Evolutionary conservation across 2,888 invertebrate genomes (phyloP).

Genomic region (Amaurobius ferox): DNA sequence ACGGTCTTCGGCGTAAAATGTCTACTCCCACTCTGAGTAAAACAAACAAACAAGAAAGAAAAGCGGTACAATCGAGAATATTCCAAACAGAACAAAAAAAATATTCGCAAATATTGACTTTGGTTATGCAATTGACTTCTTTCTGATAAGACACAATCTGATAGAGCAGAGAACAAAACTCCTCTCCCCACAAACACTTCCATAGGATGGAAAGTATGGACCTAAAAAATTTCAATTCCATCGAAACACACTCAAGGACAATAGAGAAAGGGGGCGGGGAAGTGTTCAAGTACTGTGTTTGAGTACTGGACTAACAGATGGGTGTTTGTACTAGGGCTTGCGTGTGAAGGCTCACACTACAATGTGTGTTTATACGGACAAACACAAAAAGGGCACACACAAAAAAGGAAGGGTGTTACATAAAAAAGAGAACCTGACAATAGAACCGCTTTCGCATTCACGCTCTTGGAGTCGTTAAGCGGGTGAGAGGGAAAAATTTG

Average conservation of each 20-base stretch:
- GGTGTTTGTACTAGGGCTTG: conserved; percentile 40
- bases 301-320: conserved; percentile 62
- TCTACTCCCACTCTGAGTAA: too few relatives aligned
- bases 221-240: conserved; percentile 34
- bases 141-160: background rate
- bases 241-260: conserved; percentile 18
- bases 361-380: conserved; percentile 38
- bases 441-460: conserved; percentile 24
- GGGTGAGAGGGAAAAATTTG: conserved; percentile 27
- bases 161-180: background rate
- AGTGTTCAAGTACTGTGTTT: conserved; percentile 30
- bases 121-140: conserved; percentile 1
- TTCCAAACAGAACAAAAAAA: background rate
- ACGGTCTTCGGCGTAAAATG: too few relatives aligned
- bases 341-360: conserved; percentile 22
- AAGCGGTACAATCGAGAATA: too few relatives aligned
- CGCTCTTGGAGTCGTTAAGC: conserved; percentile 12
- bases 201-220: background rate
- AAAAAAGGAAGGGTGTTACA: background rate
- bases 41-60: too few relatives aligned
- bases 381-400: conserved; percentile 13
- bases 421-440: background rate
- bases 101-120: background rate
- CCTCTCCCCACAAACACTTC: too few relatives aligned
- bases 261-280: conserved; percentile 17